Evolutionary conservation across 2,797 vertebrate genomes (phyloP).

Genomic region (Paratrypauchen microcephalus): DNA sequence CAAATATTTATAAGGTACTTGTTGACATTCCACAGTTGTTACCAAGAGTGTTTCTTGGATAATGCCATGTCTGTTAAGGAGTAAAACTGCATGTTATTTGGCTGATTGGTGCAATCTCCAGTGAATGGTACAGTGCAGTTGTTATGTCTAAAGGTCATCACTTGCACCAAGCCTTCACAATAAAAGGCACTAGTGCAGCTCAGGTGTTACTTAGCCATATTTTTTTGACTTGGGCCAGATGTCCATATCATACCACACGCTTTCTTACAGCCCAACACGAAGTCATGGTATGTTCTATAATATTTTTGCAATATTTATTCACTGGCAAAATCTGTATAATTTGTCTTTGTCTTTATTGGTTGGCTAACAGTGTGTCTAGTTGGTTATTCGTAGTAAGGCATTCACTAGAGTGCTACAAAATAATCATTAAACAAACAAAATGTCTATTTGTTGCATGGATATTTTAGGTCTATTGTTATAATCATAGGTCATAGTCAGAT

Average conservation of each 20-base stretch:
- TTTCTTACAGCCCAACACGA: constrained; percentile 21
- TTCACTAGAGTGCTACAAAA: not conserved
- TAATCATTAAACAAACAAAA: not conserved
- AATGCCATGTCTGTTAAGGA: constrained; percentile 9
- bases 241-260: not conserved
- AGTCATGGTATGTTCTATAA: constrained; percentile 27
- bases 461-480: too few species aligned
- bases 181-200: constrained; percentile 12
- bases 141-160: constrained; percentile 60
- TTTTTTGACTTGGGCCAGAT: constrained; percentile 3
- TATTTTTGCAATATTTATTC: constrained; percentile 2
- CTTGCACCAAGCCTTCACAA: constrained; percentile 12
- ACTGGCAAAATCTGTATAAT: not conserved
- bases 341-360: not conserved
- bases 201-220: constrained; percentile 23
- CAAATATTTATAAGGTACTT: not conserved
- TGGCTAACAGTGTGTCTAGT: not conserved
- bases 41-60: not conserved
- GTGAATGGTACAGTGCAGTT: constrained; percentile 14
- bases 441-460: not conserved
- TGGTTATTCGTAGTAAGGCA: not conserved
- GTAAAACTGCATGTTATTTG: constrained; percentile 2
- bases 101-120: constrained; percentile 15
- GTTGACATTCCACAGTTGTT: not conserved
- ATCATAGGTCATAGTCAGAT: too few species aligned